These are phyloP conservation scores for Microchirus variegatus DNA, from an alignment of 2,797 vertebrate species.

Conservation along the genomic window DNA sequence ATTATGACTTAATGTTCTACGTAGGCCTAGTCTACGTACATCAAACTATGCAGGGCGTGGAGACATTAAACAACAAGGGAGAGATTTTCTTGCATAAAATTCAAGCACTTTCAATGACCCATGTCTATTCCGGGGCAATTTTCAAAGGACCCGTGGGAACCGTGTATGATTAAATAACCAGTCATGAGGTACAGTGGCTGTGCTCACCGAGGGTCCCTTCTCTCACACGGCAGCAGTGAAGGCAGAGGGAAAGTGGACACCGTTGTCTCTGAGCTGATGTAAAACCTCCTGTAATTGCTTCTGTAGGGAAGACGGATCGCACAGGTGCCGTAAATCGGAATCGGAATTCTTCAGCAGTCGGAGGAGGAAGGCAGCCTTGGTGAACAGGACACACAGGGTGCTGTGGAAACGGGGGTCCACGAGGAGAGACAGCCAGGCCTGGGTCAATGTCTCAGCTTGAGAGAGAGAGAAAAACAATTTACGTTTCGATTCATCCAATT, in stretches of 20 bases:
- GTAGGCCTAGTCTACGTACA: too few species aligned
- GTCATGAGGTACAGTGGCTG: constrained; percentile 17
- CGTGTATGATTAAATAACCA: neutral
- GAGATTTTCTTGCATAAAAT: too few species aligned
- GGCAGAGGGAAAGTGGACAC: constrained; percentile 69
- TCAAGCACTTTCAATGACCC: too few species aligned
- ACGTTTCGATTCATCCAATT: neutral
- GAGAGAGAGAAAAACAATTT: constrained; percentile 20
- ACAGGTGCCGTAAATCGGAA: constrained; percentile 43
- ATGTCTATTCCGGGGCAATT: too few species aligned
- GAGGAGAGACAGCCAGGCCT: constrained; percentile 76
- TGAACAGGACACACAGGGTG: constrained; percentile 77
- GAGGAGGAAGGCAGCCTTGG: constrained; percentile 72
- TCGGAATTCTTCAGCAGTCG: constrained; percentile 58
- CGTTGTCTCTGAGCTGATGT: constrained; percentile 54
- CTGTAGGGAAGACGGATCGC: constrained; percentile 61
- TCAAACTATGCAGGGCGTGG: too few species aligned
- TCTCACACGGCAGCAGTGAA: constrained; percentile 45
- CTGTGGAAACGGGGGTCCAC: constrained; percentile 78
- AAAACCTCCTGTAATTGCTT: constrained; percentile 55
- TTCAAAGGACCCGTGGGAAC: too few species aligned
- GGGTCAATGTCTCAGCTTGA: constrained; percentile 59
- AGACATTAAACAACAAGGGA: too few species aligned
- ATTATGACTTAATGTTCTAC: too few species aligned
- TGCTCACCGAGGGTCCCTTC: neutral